Evolutionary conservation across 2,888 invertebrate species (phyloP), one percentile per base, ranked within the genome.

Genomic region (Octonoba sinensis): DNA sequence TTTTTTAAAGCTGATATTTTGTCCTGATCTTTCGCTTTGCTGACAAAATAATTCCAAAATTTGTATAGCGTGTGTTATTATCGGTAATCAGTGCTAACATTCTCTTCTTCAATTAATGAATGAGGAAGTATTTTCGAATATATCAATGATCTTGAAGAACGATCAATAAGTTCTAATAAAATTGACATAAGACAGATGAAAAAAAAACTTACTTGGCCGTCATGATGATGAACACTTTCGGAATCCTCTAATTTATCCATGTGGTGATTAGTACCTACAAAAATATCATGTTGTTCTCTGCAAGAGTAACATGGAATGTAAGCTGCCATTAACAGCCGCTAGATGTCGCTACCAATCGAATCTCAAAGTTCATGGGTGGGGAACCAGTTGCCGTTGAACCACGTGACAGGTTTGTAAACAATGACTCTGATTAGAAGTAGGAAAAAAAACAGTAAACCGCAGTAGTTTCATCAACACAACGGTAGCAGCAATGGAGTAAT

Each of bases 201-300:
- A 47, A 47, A n/a, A 18, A 3, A 15, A 4, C 8, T 24, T 79
- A 79, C 79, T 73, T 79, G 79, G 2, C 73, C 79, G 57, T 79
- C 79, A 36, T 69, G 27, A 24, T 67, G 27, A 22, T 79, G 62
- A 24, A 73, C 69, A 60, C 62, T 62, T 22, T 79, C 79, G 27
- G 54, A 20, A 27, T 79, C 73, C 18, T 54, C 24, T 36, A 67
- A 20, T n/a, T 27, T 60, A 18, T 79, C 79, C 73, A 79, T 73
- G 72, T 47, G 54, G 47, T 79, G 54, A 54, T 46, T 12, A 12
- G 27, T 8, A 6, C 16, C 27, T 54, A 79, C 62, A 22, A 69
- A 79, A 22, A 79, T 49, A 13, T 79, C 79, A 79, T 79, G 79
- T 62, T 64, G 67, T 20, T 73, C 72, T 22, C 66, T 46, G n/a